Conservation (phyloP, 2,888 invertebrate species). For the Yponomeuta sedellus region DNA sequence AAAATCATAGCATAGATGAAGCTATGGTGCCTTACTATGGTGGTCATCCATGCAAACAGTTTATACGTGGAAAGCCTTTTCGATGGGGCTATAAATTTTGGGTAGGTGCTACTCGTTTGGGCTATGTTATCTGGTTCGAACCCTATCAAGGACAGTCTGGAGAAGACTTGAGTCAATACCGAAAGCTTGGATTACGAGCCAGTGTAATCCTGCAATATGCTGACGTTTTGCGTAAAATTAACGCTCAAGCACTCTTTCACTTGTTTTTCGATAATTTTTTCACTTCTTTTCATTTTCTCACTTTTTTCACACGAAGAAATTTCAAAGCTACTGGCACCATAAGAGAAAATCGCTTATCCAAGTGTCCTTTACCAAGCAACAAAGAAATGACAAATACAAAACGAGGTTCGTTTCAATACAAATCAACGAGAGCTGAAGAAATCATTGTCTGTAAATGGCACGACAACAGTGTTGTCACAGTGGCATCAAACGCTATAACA, state of each 20-base stretch:
- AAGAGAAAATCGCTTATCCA: conserved; percentile 10
- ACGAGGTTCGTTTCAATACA: conserved; percentile 4
- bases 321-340: conserved; percentile 11
- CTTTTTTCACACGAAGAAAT: not conserved
- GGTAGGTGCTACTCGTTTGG: no score
- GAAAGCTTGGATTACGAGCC: conserved; percentile 4
- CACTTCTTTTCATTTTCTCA: no score
- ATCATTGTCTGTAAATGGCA: conserved; percentile 14
- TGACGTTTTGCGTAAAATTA: conserved; percentile 6
- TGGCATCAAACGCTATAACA: not conserved
- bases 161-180: conserved; percentile 1
- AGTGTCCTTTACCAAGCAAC: conserved; percentile 3
- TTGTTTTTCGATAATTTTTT: conserved; percentile 9
- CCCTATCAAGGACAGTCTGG: conserved; percentile 14
- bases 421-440: conserved; percentile 9
- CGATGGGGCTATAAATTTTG: no score
- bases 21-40: no score
- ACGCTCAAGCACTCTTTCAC: not conserved
- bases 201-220: conserved; percentile 8
- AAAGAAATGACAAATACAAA: not conserved
- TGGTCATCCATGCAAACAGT: conserved; percentile 13
- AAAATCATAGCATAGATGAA: no score
- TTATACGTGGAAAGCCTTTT: conserved; percentile 9
- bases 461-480: conserved; percentile 16
- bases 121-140: conserved; percentile 10